Conservation (phyloP, 2,888 invertebrate genomes). For the Drosophila glabriapex region DNA sequence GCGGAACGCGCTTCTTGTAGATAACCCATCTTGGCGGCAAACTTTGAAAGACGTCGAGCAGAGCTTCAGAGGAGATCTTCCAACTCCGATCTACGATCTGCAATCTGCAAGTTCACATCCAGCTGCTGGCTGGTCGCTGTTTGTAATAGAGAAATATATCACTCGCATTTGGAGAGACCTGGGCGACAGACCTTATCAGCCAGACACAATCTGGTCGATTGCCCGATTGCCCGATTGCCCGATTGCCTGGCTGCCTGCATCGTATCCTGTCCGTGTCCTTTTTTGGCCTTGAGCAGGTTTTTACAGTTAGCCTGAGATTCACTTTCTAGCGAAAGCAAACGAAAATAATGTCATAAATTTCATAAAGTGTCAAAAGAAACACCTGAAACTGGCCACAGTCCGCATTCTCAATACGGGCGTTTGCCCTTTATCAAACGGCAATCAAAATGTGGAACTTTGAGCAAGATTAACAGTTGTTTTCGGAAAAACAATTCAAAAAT, state of each 20-base stretch:
- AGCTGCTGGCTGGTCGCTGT: slow-evolving; percentile 31
- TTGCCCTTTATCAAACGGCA: slow-evolving; percentile 34
- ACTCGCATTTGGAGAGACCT: slow-evolving; percentile 44
- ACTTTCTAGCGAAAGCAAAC: slow-evolving; percentile 67
- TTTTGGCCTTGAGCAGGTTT: slow-evolving; percentile 48
- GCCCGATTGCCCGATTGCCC: slow-evolving; percentile 18
- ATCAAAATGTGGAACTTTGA: slow-evolving; percentile 32
- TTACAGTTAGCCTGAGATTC: slow-evolving; percentile 67
- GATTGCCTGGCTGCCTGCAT: slow-evolving; percentile 18
- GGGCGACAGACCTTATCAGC: slow-evolving; percentile 51
- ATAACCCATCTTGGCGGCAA: slow-evolving; percentile 55
- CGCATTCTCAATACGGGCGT: slow-evolving; percentile 43
- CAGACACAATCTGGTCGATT: slow-evolving; percentile 37
- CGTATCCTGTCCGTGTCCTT: slow-evolving; percentile 35
- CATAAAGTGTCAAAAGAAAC: slow-evolving; percentile 82
- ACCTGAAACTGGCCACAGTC: slow-evolving; percentile 53
- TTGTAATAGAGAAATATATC: slow-evolving; percentile 78
- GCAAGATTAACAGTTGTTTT: slow-evolving; percentile 22
- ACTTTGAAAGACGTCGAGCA: slow-evolving; percentile 33
- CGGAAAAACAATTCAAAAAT: neutral
- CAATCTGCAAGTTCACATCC: slow-evolving; percentile 14
- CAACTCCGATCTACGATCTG: slow-evolving; percentile 21
- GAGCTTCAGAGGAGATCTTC: slow-evolving; percentile 16
- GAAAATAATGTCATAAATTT: slow-evolving; percentile 81
- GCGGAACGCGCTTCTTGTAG: slow-evolving; percentile 64